Percentiles rank a stretch among this genome's conserved stretches.
These are phyloP conservation scores for Excalfactoria chinensis DNA, from an alignment of 2,113 vertebrate genomes.

Conservation along the genomic window DNA sequence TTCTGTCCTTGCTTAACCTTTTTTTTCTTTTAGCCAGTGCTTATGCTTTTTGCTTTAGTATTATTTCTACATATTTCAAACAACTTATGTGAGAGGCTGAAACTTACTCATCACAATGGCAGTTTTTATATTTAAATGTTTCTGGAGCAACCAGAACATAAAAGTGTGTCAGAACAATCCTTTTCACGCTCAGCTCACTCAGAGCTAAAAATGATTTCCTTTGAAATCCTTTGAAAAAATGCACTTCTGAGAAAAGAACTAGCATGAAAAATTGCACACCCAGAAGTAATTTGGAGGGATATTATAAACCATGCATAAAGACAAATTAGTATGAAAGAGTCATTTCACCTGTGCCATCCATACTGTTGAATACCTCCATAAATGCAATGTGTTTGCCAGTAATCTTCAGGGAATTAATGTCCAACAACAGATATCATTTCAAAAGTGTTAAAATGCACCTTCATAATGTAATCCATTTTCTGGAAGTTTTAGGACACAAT, in stretches of 20 bases:
- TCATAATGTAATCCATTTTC: background rate
- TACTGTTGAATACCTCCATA: background rate
- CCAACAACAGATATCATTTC: background rate
- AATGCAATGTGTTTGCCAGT: background rate
- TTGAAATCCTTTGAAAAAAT: background rate
- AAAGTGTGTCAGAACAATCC: conserved; percentile 31
- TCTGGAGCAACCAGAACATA: conserved; percentile 13
- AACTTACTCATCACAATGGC: background rate
- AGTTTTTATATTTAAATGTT: conserved; percentile 16
- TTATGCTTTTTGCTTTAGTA: background rate
- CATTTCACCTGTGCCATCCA: background rate
- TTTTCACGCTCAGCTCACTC: background rate
- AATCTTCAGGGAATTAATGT: background rate
- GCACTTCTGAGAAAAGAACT: background rate
- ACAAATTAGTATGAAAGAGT: background rate
- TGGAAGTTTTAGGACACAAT: background rate
- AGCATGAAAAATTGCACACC: background rate
- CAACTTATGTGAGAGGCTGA: background rate
- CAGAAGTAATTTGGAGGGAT: background rate
- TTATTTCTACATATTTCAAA: background rate
- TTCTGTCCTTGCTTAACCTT: background rate
- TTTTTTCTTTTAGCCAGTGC: rapidly evolving
- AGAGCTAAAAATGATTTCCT: background rate
- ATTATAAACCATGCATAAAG: background rate
- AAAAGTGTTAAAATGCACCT: background rate